A percentile compares a stretch with the other conserved stretches of the same genome.
Conservation (phyloP, 2,113 vertebrate genomes). For the Boleophthalmus pectinirostris region DNA sequence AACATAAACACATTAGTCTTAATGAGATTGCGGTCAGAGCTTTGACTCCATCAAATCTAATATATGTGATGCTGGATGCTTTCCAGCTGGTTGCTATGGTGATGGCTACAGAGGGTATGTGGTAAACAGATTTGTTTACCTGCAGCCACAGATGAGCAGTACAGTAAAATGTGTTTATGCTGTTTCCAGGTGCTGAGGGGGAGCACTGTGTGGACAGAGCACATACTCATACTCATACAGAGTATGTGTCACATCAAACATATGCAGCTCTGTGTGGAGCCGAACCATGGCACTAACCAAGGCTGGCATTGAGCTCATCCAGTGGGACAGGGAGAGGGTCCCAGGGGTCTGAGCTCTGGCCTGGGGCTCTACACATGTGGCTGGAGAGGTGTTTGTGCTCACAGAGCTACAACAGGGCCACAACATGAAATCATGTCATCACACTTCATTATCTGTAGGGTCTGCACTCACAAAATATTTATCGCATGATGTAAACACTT, state of each 20-base stretch:
- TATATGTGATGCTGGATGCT: constrained; percentile 63
- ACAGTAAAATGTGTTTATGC: background rate
- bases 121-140: constrained; percentile 42
- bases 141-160: constrained; percentile 16
- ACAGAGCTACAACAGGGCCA: background rate
- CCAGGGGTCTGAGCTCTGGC: constrained; percentile 27
- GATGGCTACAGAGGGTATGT: constrained; percentile 33
- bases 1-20: constrained; percentile 79
- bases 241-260: constrained; percentile 65
- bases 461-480: background rate
- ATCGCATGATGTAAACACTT: background rate
- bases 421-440: background rate
- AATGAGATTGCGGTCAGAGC: constrained; percentile 73
- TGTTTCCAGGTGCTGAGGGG: constrained; percentile 7
- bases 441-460: background rate
- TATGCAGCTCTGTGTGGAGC: constrained; percentile 55
- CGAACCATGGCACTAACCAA: constrained; percentile 31
- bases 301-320: constrained; percentile 64
- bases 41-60: constrained; percentile 71
- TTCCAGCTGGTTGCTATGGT: constrained; percentile 76
- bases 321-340: constrained; percentile 53
- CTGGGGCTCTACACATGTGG: constrained; percentile 25
- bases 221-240: constrained; percentile 17
- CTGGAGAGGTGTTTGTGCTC: constrained; percentile 32
- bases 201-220: background rate